Evolutionary conservation across 2,888 invertebrate genomes (phyloP).

Genomic region (Philopedon plagiatum): DNA sequence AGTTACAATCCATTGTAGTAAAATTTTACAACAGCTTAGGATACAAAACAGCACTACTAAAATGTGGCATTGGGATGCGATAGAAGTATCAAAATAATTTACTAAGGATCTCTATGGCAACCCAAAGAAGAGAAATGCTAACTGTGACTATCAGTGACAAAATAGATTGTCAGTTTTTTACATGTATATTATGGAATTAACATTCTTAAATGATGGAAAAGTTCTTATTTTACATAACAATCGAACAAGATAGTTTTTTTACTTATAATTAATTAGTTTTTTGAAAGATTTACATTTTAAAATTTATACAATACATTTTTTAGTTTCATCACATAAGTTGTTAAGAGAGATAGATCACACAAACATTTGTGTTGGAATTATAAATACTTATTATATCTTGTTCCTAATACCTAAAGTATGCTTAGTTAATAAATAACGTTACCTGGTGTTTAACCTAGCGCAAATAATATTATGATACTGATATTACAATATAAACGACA

Average conservation of each 20-base stretch:
- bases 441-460: constrained; percentile 25
- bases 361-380: constrained; percentile 35
- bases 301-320: constrained; percentile 48
- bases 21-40: constrained; percentile 66
- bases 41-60: constrained; percentile 64
- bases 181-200: constrained; percentile 48
- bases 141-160: constrained; percentile 49
- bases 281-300: constrained; percentile 47
- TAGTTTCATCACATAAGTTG: constrained; percentile 57
- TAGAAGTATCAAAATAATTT: constrained; percentile 18
- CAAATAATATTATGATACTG: constrained; percentile 33
- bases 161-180: constrained; percentile 51
- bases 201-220: constrained; percentile 51
- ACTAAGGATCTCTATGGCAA: constrained; percentile 18
- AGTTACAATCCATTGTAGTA: constrained; percentile 69
- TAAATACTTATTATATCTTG: constrained; percentile 35
- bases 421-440: constrained; percentile 34
- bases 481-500: not conserved
- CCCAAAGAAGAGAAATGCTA: constrained; percentile 37
- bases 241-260: constrained; percentile 57
- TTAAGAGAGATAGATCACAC: constrained; percentile 68
- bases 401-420: constrained; percentile 38
- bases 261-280: constrained; percentile 40
- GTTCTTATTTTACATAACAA: constrained; percentile 61
- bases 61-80: constrained; percentile 48